A percentile compares a stretch with the other conserved stretches of the same genome.
phyloP scores from a whole-genome alignment of 2,797 vertebrate genomes.

The Alcedo atthis region DNA sequence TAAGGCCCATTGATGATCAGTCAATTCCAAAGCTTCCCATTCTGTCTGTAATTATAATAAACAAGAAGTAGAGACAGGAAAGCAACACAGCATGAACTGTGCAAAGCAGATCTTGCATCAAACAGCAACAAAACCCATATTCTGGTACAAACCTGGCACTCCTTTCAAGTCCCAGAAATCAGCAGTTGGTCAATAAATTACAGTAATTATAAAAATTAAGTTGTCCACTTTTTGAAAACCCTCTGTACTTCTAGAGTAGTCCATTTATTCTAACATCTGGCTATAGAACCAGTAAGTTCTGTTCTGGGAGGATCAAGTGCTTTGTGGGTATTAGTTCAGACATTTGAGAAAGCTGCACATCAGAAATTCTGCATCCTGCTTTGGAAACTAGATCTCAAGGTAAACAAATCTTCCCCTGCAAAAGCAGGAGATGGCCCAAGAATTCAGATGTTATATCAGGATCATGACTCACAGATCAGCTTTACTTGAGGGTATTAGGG shows the following conservation, averaged over 20 bases:
- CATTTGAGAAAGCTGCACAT: background rate
- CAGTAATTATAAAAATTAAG: background rate
- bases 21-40: conserved; percentile 97
- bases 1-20: conserved; percentile 97
- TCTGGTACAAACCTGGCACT: background rate
- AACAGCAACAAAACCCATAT: background rate
- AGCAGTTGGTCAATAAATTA: background rate
- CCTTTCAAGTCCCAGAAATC: background rate
- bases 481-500: background rate
- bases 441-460: background rate
- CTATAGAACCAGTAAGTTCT: background rate
- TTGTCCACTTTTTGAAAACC: background rate
- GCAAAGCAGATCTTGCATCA: background rate
- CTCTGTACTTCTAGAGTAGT: background rate
- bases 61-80: background rate
- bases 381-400: background rate
- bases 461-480: background rate
- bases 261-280: background rate
- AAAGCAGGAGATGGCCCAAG: background rate
- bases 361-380: background rate
- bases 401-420: background rate
- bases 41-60: conserved; percentile 84
- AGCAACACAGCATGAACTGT: background rate
- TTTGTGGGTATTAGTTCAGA: background rate
- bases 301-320: background rate